phyloP scores from a whole-genome alignment of 2,888 invertebrate genomes.

The Lithophane ornitopus region DNA sequence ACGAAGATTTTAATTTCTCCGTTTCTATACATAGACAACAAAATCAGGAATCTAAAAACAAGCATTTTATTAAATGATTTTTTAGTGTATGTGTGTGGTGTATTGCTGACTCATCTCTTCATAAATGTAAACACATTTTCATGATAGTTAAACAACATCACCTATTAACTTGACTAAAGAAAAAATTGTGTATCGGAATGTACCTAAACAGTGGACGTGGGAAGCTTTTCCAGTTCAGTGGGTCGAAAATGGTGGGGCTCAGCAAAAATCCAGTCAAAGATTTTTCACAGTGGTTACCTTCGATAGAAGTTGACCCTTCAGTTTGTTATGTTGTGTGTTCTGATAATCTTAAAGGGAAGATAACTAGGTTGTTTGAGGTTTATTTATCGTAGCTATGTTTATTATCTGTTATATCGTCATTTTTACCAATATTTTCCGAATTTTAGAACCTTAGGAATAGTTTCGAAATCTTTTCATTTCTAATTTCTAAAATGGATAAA shows the following conservation, averaged over 20 bases:
- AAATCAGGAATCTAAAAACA: no score
- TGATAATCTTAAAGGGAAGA: conserved; percentile 32
- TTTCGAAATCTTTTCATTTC: background rate
- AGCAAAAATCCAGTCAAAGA: conserved; percentile 76
- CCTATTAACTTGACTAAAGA: background rate
- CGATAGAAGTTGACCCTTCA: conserved; percentile 41
- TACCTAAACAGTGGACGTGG: conserved; percentile 41
- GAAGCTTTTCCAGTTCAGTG: conserved; percentile 72
- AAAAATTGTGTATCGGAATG: conserved; percentile 42
- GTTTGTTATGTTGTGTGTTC: conserved; percentile 26
- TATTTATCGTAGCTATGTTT: no score
- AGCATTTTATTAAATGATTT: no score
- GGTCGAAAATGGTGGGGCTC: conserved; percentile 50
- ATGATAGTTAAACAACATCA: background rate
- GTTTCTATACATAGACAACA: background rate
- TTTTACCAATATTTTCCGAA: background rate
- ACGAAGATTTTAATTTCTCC: no score
- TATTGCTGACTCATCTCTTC: no score
- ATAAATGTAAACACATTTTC: background rate
- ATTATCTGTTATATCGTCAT: no score
- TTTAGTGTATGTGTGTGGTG: no score
- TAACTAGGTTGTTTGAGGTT: background rate
- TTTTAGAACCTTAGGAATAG: background rate
- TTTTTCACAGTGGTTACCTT: conserved; percentile 65
- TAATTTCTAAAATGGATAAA: background rate